Conservation (phyloP, 2,888 invertebrate species). For the Choristoneura rosaceana region DNA sequence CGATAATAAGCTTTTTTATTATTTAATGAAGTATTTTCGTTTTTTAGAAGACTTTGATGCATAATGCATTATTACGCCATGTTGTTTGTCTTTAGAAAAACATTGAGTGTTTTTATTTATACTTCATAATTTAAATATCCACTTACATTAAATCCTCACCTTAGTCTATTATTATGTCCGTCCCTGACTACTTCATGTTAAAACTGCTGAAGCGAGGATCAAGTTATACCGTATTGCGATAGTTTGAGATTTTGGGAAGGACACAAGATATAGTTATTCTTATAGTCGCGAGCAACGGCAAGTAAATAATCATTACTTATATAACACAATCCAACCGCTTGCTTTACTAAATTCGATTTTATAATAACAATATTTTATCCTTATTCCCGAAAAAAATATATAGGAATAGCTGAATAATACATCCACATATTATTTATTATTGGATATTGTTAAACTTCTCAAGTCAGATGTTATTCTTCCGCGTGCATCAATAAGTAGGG, state of each 20-base stretch:
- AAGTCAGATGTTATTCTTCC: neutral
- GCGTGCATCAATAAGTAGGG: conserved; percentile 31
- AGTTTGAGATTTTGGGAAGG: too few relatives aligned
- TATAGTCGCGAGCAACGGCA: too few relatives aligned
- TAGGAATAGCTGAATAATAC: neutral
- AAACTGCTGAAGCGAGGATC: too few relatives aligned
- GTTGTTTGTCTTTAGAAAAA: neutral
- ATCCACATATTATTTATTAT: neutral
- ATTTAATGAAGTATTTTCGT: conserved; percentile 52
- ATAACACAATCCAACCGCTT: too few relatives aligned
- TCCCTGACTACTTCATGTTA: too few relatives aligned
- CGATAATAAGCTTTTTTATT: conserved; percentile 52
- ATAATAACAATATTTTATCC: too few relatives aligned
- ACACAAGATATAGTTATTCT: too few relatives aligned
- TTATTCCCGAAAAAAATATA: neutral
- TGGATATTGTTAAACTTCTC: neutral
- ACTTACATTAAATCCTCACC: neutral
- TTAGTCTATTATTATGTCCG: too few relatives aligned
- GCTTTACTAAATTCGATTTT: too few relatives aligned
- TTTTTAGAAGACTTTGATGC: conserved; percentile 19
- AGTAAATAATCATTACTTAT: too few relatives aligned
- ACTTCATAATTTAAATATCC: neutral
- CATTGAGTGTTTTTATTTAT: neutral
- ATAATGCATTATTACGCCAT: neutral
- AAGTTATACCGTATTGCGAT: too few relatives aligned